Percentiles rank a stretch among this genome's conserved stretches.
phyloP scores from a whole-genome alignment of 2,797 vertebrate species.

The Salmo trutta region DNA sequence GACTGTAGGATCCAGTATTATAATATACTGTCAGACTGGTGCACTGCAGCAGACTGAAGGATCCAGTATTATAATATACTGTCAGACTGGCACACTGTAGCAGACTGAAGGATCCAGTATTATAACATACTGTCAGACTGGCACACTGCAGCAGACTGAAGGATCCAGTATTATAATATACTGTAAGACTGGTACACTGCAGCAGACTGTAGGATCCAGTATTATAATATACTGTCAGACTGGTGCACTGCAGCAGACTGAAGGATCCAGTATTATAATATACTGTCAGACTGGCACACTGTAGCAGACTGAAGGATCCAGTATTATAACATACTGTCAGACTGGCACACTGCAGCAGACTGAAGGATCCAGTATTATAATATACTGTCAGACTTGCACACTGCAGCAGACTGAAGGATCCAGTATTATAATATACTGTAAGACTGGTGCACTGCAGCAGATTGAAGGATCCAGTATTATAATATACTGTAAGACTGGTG shows the following conservation, averaged over 20 bases:
- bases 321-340: too few species aligned
- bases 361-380: too few species aligned
- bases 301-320: too few species aligned
- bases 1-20: neutral
- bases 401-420: constrained; percentile 23
- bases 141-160: constrained; percentile 25
- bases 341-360: constrained; percentile 28
- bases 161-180: too few species aligned
- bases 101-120: constrained; percentile 10
- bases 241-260: too few species aligned
- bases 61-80: too few species aligned
- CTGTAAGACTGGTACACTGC: neutral
- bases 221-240: too few species aligned
- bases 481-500: neutral
- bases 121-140: neutral
- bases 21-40: neutral
- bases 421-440: too few species aligned
- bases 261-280: too few species aligned
- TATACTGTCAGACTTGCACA: neutral
- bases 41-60: constrained; percentile 23
- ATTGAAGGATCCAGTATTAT: neutral
- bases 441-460: constrained; percentile 26
- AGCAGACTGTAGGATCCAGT: too few species aligned
- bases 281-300: too few species aligned
- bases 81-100: constrained; percentile 10